Percentiles rank a stretch among this genome's conserved stretches.
These are phyloP conservation scores for Ochlodes sylvanus DNA, from an alignment of 2,888 invertebrate species.

Conservation along the genomic window DNA sequence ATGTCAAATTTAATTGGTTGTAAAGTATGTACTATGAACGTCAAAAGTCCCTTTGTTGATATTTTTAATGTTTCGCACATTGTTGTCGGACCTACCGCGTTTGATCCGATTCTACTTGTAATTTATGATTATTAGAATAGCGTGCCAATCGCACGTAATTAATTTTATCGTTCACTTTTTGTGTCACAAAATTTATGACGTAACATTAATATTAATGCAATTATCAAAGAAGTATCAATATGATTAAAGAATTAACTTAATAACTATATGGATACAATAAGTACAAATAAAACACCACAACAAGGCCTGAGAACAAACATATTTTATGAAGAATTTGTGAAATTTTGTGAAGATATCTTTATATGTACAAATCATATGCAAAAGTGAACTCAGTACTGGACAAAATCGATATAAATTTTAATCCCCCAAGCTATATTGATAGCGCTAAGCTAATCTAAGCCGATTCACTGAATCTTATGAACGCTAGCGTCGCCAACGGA, in stretches of 20 bases:
- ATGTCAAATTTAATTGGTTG: slow-evolving; percentile 52
- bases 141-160: slow-evolving; percentile 80
- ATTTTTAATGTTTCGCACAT: slow-evolving; percentile 85
- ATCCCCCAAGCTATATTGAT: slow-evolving; percentile 15
- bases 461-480: slow-evolving; percentile 22
- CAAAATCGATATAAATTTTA: slow-evolving; percentile 16
- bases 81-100: slow-evolving; percentile 80
- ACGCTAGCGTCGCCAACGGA: slow-evolving; percentile 6
- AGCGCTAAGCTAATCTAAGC: slow-evolving; percentile 23
- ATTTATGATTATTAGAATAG: slow-evolving; percentile 83
- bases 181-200: slow-evolving; percentile 63
- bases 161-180: slow-evolving; percentile 79
- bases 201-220: slow-evolving; percentile 29
- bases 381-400: background rate
- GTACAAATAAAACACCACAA: background rate
- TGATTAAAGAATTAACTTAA: background rate
- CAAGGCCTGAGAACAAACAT: background rate
- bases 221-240: background rate
- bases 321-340: no score
- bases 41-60: slow-evolving; percentile 84
- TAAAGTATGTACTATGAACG: slow-evolving; percentile 78
- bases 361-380: background rate
- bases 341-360: no score
- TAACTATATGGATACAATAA: background rate
- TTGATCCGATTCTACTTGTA: slow-evolving; percentile 80